Evolutionary conservation across 2,888 invertebrate species (phyloP).

Genomic region (Lamproptera curius): DNA sequence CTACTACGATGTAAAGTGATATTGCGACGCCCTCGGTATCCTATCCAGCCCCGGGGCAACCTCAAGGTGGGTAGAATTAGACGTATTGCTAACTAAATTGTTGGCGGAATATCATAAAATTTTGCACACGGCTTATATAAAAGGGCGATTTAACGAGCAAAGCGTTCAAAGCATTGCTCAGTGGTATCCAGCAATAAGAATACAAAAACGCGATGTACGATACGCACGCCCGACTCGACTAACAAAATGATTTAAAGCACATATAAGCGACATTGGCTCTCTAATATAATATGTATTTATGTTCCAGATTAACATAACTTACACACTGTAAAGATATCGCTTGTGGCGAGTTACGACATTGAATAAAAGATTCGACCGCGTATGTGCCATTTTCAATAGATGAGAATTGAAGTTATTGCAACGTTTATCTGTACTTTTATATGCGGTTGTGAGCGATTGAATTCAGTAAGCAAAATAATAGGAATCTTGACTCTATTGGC

Average conservation of each 20-base stretch:
- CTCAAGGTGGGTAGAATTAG: background rate
- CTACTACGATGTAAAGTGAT: slow-evolving; percentile 19
- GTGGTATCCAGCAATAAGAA: slow-evolving; percentile 22
- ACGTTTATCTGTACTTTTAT: background rate
- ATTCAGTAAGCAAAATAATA: too few species aligned
- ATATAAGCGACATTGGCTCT: slow-evolving; percentile 42
- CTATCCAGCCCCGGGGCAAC: background rate
- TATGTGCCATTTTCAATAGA: slow-evolving; percentile 13
- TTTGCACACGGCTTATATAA: slow-evolving; percentile 12
- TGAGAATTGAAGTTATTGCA: slow-evolving; percentile 8
- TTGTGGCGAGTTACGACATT: slow-evolving; percentile 35
- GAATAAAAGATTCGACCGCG: slow-evolving; percentile 14
- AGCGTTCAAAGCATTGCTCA: slow-evolving; percentile 22
- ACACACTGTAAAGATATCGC: slow-evolving; percentile 38
- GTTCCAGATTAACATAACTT: slow-evolving; percentile 43
- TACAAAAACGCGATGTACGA: slow-evolving; percentile 23
- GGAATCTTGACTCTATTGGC: too few species aligned
- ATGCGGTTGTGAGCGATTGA: background rate
- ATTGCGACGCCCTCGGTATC: background rate
- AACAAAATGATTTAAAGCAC: slow-evolving; percentile 45
- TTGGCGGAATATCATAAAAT: background rate
- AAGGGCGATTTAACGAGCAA: slow-evolving; percentile 20
- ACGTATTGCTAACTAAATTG: background rate
- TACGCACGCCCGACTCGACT: slow-evolving; percentile 24
- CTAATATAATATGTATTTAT: slow-evolving; percentile 45